phyloP scores from a whole-genome alignment of 1,140 invertebrate genomes.

The Liolophura sinensis region DNA sequence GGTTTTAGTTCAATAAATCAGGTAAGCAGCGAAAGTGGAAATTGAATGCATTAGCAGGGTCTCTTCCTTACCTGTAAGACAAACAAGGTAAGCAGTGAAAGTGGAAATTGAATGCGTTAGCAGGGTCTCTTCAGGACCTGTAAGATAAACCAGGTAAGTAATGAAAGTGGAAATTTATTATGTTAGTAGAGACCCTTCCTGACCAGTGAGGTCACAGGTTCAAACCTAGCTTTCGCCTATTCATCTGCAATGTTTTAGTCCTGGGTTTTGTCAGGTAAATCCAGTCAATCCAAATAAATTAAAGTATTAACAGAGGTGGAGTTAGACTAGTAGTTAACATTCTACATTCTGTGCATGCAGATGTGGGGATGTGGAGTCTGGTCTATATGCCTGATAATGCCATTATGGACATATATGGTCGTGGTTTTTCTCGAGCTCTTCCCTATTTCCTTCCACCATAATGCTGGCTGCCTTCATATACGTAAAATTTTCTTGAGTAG shows the following conservation, averaged over 20 bases:
- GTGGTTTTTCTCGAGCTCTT: too few relatives aligned
- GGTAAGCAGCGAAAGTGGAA: constrained; percentile 30
- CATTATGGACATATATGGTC: too few relatives aligned
- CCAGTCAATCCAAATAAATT: not conserved
- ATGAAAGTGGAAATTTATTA: constrained; percentile 16
- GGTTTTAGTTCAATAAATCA: constrained; percentile 67
- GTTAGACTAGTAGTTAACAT: too few relatives aligned
- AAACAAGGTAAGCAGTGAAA: constrained; percentile 31
- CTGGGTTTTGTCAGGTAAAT: not conserved
- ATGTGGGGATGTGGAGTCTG: too few relatives aligned
- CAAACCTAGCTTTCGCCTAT: not conserved
- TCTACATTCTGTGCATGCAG: too few relatives aligned
- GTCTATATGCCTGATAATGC: too few relatives aligned
- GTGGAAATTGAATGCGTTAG: constrained; percentile 19
- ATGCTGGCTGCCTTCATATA: not conserved
- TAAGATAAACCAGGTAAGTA: constrained; percentile 29
- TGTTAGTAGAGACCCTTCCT: constrained; percentile 6
- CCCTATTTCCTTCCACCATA: not conserved
- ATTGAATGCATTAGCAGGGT: constrained; percentile 8
- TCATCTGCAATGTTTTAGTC: not conserved
- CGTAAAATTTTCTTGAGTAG: too few relatives aligned
- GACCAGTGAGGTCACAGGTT: too few relatives aligned
- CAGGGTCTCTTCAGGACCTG: constrained; percentile 8
- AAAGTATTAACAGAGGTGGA: not conserved
- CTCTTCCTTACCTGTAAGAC: constrained; percentile 10